phyloP scores from a whole-genome alignment of 2,113 vertebrate genomes.

The Apteryx owenii region DNA sequence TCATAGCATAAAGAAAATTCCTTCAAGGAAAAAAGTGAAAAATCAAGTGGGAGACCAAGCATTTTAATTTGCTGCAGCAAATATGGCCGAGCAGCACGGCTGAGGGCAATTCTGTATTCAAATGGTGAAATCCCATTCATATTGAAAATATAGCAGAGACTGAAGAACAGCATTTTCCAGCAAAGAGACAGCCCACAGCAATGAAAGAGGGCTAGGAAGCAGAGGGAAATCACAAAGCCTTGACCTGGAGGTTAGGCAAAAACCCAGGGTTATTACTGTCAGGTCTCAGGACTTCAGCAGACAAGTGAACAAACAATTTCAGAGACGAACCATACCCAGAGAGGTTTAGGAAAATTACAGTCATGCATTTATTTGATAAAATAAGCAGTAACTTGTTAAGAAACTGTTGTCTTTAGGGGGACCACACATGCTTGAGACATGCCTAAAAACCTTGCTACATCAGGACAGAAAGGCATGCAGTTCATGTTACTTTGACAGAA shows the following conservation, averaged over 20 bases:
- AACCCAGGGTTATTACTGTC: not conserved
- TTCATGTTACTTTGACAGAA: not conserved
- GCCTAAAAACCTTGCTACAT: not conserved
- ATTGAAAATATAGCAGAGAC: not conserved
- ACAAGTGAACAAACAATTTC: not conserved
- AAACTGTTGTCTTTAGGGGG: not conserved
- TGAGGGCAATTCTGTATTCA: not conserved
- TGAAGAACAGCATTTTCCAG: not conserved
- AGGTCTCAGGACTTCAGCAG: not conserved
- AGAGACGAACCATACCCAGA: not conserved
- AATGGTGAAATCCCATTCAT: not conserved
- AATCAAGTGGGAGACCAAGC: not conserved
- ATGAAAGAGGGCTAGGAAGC: not conserved
- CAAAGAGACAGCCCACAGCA: not conserved
- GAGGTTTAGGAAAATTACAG: not conserved
- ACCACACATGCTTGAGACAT: not conserved
- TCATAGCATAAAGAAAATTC: not conserved
- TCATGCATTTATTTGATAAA: not conserved
- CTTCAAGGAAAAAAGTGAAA: not conserved
- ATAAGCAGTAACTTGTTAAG: not conserved
- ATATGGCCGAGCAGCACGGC: not conserved
- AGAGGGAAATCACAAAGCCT: not conserved
- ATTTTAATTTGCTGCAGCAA: not conserved
- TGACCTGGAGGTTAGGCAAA: not conserved
- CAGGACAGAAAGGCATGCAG: not conserved